Base-by-base conservation (phyloP, 1,140 invertebrate species). In the Aphidius gifuensis region DNA sequence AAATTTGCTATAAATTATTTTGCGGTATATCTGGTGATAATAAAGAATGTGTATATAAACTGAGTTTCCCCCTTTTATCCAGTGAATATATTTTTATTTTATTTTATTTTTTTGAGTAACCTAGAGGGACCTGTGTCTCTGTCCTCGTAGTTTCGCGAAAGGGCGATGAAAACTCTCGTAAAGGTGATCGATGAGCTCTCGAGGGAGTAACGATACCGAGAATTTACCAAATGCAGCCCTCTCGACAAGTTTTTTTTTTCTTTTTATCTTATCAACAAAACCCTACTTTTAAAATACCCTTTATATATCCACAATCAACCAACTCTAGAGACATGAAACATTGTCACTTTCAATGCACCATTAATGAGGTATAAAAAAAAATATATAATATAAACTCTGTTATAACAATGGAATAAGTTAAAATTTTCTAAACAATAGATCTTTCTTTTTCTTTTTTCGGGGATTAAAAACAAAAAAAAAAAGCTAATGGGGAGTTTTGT, bases 141-240 rank as follows among this genome's bases (percentile, higher is more conserved):
- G 53, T 55, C 53, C 54, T 54, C 58, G 40, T 62, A 62, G 54
- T 62, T 63, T 59, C 47, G 56, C 16, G 61, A 63, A 58, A 51
- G 60, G 54, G 46, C 64, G 68, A 67, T 67, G 68, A 66, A 69
- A 69, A 67, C 62, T 66, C 67, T 67, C 68, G 50, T 69, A 67
- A 66, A 69, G 62, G 64, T 69, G 68, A 69, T 69, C 68, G 66
- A 69, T 66, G 66, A 58, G 65, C 62, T 63, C 64, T 58, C 57
- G 40, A 50, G 62, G 59, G 68, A 65, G 44, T 40, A 44, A 48
- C 45, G 64, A 65, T 65, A 65, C 55, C 55, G 55, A 56, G 53
- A 53, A n/a, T 38, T 38, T 23, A 8, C 44, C 53, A 46, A 50
- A 11, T n/a, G 21, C 23, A 62, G 21, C 48, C 46, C 42, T 51